These are phyloP conservation scores for Drosophila ananassae DNA, from an alignment of 1,140 invertebrate species.

Conservation along the genomic window DNA sequence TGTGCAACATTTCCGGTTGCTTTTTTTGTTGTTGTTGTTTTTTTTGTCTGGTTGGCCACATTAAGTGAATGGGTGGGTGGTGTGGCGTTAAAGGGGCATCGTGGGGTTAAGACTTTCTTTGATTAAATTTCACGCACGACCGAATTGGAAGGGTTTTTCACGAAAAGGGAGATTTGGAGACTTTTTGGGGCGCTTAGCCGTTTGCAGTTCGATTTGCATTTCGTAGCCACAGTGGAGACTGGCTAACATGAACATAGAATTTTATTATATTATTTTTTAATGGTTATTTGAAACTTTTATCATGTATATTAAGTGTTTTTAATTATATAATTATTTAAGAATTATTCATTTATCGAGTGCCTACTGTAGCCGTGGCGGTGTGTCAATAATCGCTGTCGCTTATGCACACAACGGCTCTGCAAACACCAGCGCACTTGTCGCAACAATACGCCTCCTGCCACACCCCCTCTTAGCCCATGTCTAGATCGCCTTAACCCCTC, in stretches of 20 bases:
- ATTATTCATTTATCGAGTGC: background rate
- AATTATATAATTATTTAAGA: too few species aligned
- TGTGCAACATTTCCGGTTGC: slow-evolving; percentile 78
- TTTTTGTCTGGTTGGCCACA: slow-evolving; percentile 66
- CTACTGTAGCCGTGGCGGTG: slow-evolving; percentile 50
- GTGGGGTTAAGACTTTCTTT: slow-evolving; percentile 54
- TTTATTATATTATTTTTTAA: background rate
- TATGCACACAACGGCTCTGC: slow-evolving; percentile 77
- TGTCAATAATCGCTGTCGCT: slow-evolving; percentile 77
- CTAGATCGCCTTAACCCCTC: background rate
- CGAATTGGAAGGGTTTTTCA: slow-evolving; percentile 47
- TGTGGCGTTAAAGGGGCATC: background rate
- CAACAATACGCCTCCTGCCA: slow-evolving; percentile 14
- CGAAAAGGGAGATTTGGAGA: slow-evolving; percentile 17
- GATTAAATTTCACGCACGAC: slow-evolving; percentile 81
- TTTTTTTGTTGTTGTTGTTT: slow-evolving; percentile 51
- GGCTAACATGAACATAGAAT: background rate
- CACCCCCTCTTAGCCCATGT: background rate
- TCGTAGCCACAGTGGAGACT: background rate
- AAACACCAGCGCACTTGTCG: slow-evolving; percentile 75
- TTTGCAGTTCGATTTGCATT: slow-evolving; percentile 62
- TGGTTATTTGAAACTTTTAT: too few species aligned
- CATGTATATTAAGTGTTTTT: background rate
- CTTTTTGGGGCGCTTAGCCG: slow-evolving; percentile 16
- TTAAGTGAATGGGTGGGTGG: slow-evolving; percentile 44